Conservation (phyloP, 2,113 vertebrate species). For the Grus americana region DNA sequence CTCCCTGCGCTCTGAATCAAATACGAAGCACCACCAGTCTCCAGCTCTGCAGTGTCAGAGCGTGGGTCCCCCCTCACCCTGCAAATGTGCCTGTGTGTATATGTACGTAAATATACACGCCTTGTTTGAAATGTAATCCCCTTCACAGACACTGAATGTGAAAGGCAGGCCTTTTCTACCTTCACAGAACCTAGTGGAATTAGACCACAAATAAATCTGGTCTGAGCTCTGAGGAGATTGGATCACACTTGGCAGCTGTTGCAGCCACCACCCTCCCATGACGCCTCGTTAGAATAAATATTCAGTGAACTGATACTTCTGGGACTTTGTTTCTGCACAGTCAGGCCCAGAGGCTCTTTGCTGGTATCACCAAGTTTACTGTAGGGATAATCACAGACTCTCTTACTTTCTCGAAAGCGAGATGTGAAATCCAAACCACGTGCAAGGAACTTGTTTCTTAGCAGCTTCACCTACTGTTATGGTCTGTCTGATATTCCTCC, state of each 20-base stretch:
- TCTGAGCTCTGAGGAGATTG: not conserved
- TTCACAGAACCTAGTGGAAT: not conserved
- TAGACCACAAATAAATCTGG: not conserved
- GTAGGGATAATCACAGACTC: not conserved
- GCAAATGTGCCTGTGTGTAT: not conserved
- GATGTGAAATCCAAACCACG: not conserved
- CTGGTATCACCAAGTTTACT: not conserved
- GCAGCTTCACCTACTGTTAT: not conserved
- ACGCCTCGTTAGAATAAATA: not conserved
- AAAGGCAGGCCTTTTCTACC: not conserved
- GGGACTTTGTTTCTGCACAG: not conserved
- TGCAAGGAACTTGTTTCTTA: not conserved
- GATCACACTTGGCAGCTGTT: not conserved
- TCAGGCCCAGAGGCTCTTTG: not conserved
- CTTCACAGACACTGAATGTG: not conserved
- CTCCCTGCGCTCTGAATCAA: accelerated
- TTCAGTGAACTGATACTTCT: not conserved
- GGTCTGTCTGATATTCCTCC: not conserved
- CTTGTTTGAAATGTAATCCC: not conserved
- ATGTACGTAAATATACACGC: too few species aligned
- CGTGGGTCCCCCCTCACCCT: not conserved
- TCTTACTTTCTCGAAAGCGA: not conserved
- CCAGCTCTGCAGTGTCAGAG: too few species aligned
- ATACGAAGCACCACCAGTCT: not conserved
- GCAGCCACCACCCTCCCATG: not conserved